Evolutionary conservation across 2,888 invertebrate species (phyloP), one percentile per base, ranked within the genome.

Genomic region (Zootermopsis nevadensis): DNA sequence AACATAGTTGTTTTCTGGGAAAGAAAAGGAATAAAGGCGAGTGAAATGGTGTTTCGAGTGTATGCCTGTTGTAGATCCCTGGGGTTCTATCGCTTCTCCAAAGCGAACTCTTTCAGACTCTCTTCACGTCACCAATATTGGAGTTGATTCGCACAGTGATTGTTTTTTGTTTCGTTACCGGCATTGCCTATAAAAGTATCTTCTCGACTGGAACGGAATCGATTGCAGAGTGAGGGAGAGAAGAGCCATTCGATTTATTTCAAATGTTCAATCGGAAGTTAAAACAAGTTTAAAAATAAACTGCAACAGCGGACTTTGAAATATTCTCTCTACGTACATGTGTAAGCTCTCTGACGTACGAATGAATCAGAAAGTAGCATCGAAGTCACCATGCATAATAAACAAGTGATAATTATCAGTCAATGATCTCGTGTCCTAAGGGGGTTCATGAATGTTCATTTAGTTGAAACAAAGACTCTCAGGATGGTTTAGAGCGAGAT

Each of bases 91-190:
- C 82, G 33, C 48, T 77, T 8, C 33, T 76, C 66, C 83, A 67
- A 72, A 53, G 72, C 79, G 83, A 77, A 77, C 83, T 79, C 79
- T 79, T 79, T 79, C 66, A 79, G 80, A 83, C 79, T 77, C 83
- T 77, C 77, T 76, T 60, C 83, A 83, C 84, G 84, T 84, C 84
- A 82, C 82, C 84, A 76, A 84, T 84, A 84, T 69, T 67, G 69
- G 35, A 83, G 48, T 80, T 83, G 83, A 83, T 83, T 79, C 83
- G 77, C 42, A 24, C 69, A 67, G 77, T 77, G 84, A 84, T 84
- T 84, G 84, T 82, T 84, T 84, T 82, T 80, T 82, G 77, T 74
- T 66, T 80, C 81, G 77, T 77, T 77, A 79, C 79, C 60, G 38
- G 31, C 79, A 79, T 79, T 77, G 80, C 79, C 82, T 82, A 84